Base-by-base conservation (phyloP, 2,113 vertebrate species). In the Taurulus bubalis region DNA sequence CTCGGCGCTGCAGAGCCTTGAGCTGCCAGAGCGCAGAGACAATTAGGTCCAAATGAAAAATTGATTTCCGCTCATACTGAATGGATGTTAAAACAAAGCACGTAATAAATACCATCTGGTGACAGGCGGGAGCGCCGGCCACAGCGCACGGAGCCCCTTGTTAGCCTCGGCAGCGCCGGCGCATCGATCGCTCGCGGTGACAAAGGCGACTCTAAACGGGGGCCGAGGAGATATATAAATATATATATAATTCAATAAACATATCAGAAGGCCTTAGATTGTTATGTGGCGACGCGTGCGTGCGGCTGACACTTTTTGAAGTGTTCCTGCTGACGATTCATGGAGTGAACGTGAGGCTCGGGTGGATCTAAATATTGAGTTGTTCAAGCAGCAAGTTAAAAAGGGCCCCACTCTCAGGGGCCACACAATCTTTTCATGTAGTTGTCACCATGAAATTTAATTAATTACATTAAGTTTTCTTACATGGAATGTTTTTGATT, bases 31-130 rank as follows among this genome's bases (percentile, higher is more conserved):
- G 76, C 75, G 77, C 89, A 83, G 67, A 93, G 82, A 91, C 91
- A 93, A 93, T 94, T 94, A 92, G 88, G 90, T 89, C 93, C 90
- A 92, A 93, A 94, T 93, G 91, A 91, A 94, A 94, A 93, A 94
- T 94, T 92, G 92, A 93, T 94, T 93, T 93, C 90, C 91, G 91
- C 90, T 94, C 93, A 91, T 90, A 86, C 84, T 88, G 93, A 94
- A 94, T 92, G 91, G 91, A 94, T 91, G 90, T 91, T 94, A 93
- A 93, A 93, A 94, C 91, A 92, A 93, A 94, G 92, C 90, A 90
- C 60, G 86, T 89, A 90, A 92, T 94, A 94, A 94, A 94, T 91
- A 93, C 74, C 79, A 64, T 84, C 83, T 89, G 87, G 91, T 88
- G 90, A 92, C 90, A 90, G 87, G 89, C 83, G 71, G 71, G 87